Evolutionary conservation across 2,113 vertebrate species (phyloP).

Genomic region (Oceanodroma tethys): DNA sequence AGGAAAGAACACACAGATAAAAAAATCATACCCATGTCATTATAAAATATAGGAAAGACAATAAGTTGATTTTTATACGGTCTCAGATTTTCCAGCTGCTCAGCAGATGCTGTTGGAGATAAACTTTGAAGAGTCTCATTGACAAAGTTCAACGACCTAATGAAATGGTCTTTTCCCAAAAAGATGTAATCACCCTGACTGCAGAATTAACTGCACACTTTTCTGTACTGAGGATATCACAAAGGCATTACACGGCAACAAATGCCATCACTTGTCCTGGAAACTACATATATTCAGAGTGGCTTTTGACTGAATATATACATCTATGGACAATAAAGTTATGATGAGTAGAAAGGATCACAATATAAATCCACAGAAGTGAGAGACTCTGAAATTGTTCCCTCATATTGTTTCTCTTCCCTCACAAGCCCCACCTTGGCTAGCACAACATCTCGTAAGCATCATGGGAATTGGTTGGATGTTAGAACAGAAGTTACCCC

Average conservation of each 20-base stretch:
- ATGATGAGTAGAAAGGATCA: background rate
- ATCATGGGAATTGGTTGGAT: background rate
- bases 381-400: background rate
- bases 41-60: background rate
- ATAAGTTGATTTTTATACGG: slow-evolving; percentile 6
- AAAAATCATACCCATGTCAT: slow-evolving; percentile 7
- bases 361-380: background rate
- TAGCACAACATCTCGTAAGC: background rate
- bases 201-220: background rate
- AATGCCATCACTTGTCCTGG: background rate
- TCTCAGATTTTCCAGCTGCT: slow-evolving; percentile 61
- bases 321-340: background rate
- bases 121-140: too few relatives aligned
- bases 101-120: slow-evolving; percentile 15
- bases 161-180: slow-evolving; percentile 47
- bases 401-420: background rate
- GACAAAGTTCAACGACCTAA: slow-evolving; percentile 65
- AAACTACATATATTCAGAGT: background rate
- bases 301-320: background rate
- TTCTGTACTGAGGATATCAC: background rate
- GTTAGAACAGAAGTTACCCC: background rate
- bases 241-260: background rate
- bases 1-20: background rate
- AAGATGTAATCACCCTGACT: slow-evolving; percentile 13
- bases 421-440: background rate